phyloP scores from a whole-genome alignment of 2,113 vertebrate species.

The Malurus alboscapulatus region DNA sequence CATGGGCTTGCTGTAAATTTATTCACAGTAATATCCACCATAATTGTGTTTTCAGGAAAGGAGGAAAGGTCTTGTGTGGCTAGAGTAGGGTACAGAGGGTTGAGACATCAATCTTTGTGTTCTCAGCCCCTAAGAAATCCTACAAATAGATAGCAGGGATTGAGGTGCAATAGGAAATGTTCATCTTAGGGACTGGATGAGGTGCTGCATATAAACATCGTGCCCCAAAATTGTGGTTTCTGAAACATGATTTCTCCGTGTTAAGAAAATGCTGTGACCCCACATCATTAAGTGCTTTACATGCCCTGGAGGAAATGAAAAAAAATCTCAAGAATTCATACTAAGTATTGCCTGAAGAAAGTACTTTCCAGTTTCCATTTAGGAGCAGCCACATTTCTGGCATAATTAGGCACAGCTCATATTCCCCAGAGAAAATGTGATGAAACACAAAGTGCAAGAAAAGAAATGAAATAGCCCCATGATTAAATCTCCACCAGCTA shows the following conservation, averaged over 20 bases:
- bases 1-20: neutral
- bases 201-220: neutral
- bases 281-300: neutral
- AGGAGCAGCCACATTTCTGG: neutral
- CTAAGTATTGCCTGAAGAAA: conserved; percentile 18
- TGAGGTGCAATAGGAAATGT: neutral
- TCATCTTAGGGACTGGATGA: neutral
- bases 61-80: neutral
- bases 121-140: neutral
- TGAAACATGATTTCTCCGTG: neutral
- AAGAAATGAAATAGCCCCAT: conserved; percentile 3
- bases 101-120: neutral
- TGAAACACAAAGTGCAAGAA: neutral
- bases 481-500: conserved; percentile 30
- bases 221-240: neutral
- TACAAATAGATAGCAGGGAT: neutral
- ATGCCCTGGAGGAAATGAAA: conserved; percentile 7
- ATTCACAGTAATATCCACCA: neutral
- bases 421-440: conserved; percentile 27
- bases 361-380: conserved; percentile 3
- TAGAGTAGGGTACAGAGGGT: neutral
- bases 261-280: neutral
- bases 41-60: neutral
- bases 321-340: neutral
- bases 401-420: conserved; percentile 40